Evolutionary conservation across 2,113 vertebrate genomes (phyloP).

Genomic region (Fregetta grallaria): DNA sequence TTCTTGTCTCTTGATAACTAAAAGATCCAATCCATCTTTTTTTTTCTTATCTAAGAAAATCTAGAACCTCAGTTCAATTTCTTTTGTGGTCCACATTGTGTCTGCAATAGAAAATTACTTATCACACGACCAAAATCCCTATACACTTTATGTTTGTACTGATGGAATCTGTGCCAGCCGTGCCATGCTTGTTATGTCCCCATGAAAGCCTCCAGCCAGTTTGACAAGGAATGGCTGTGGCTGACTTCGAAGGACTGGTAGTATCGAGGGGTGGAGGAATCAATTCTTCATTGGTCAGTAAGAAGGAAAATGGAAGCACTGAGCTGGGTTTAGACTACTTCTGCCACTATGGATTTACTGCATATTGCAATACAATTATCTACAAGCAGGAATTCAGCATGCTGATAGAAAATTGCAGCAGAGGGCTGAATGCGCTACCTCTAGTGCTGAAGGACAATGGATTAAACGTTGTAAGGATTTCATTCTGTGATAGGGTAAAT

Average conservation of each 20-base stretch:
- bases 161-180: accelerated
- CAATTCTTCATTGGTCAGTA: neutral
- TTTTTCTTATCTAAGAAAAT: neutral
- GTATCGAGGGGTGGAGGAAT: neutral
- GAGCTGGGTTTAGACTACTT: neutral
- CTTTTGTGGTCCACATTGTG: neutral
- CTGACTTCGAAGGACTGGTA: neutral
- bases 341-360: neutral
- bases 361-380: neutral
- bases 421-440: neutral
- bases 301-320: neutral
- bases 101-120: neutral
- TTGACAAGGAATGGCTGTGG: neutral
- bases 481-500: neutral
- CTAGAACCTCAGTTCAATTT: neutral
- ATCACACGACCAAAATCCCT: neutral
- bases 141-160: neutral
- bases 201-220: neutral
- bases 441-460: neutral
- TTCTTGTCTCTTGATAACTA: neutral
- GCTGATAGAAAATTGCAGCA: neutral
- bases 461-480: neutral
- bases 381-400: neutral
- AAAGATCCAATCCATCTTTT: neutral
- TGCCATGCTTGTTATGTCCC: neutral